A percentile compares a stretch with the other conserved stretches of the same genome.
Conservation (phyloP, 2,113 vertebrate species). For the Oenanthe melanoleuca region DNA sequence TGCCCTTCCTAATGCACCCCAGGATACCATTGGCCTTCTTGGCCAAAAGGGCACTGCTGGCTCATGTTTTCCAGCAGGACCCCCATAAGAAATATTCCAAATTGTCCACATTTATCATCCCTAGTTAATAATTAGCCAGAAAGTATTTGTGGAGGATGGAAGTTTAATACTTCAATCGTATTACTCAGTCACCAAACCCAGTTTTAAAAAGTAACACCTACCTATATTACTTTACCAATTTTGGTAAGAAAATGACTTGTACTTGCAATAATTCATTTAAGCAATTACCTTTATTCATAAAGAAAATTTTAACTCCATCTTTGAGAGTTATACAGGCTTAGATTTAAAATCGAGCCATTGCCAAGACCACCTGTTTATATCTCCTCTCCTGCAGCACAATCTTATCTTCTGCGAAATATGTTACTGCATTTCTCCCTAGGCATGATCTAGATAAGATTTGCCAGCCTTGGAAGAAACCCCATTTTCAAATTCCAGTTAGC, state of each 20-base stretch:
- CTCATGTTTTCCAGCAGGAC: background rate
- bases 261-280: background rate
- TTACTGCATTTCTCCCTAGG: background rate
- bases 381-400: background rate
- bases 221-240: background rate
- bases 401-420: constrained; percentile 37
- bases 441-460: constrained; percentile 13
- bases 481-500: constrained; percentile 29
- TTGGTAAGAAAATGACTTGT: background rate
- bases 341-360: background rate
- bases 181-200: background rate
- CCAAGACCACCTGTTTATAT: constrained; percentile 9
- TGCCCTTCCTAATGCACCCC: background rate
- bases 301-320: background rate
- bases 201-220: background rate
- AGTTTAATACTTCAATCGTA: background rate
- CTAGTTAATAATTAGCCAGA: background rate
- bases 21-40: no score
- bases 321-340: background rate
- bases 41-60: background rate
- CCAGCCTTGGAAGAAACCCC: constrained; percentile 11
- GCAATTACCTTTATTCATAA: background rate
- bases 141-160: background rate
- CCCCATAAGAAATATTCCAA: background rate
- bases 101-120: background rate